Evolutionary conservation across 2,888 invertebrate species (phyloP).

Genomic region (Diogma glabrata): DNA sequence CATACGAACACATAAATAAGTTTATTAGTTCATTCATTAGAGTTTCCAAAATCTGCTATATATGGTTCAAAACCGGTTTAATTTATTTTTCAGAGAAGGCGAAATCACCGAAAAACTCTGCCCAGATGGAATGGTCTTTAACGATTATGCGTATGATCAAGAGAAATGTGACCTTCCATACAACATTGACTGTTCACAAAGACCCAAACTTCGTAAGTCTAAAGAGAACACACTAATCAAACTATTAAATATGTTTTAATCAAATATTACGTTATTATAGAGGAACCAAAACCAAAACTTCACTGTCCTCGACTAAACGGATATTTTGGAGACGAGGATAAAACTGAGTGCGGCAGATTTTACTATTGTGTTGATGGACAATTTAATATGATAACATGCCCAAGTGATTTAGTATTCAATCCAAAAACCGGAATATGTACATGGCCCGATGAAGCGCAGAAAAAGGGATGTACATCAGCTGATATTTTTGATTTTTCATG

Average conservation of each 20-base stretch:
- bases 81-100: constrained; percentile 45
- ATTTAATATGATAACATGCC: constrained; percentile 83
- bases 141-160: constrained; percentile 67
- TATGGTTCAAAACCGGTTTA: not conserved
- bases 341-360: constrained; percentile 69
- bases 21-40: no score
- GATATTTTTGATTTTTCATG: constrained; percentile 78
- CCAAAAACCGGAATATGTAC: constrained; percentile 82
- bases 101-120: constrained; percentile 66
- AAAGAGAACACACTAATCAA: constrained; percentile 2
- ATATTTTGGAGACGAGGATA: constrained; percentile 74
- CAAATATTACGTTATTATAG: constrained; percentile 44
- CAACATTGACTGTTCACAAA: constrained; percentile 70
- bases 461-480: constrained; percentile 71
- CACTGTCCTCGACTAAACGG: constrained; percentile 77
- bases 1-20: no score
- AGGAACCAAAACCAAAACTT: constrained; percentile 55
- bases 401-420: constrained; percentile 76
- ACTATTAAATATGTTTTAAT: constrained; percentile 17
- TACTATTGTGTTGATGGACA: constrained; percentile 82
- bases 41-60: no score
- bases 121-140: constrained; percentile 82
- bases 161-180: constrained; percentile 82
- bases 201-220: constrained; percentile 73
- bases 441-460: constrained; percentile 86